Evolutionary conservation across 2,113 vertebrate genomes (phyloP), one percentile per base, ranked within the genome.

Genomic region (Gallinago jamesoni): DNA sequence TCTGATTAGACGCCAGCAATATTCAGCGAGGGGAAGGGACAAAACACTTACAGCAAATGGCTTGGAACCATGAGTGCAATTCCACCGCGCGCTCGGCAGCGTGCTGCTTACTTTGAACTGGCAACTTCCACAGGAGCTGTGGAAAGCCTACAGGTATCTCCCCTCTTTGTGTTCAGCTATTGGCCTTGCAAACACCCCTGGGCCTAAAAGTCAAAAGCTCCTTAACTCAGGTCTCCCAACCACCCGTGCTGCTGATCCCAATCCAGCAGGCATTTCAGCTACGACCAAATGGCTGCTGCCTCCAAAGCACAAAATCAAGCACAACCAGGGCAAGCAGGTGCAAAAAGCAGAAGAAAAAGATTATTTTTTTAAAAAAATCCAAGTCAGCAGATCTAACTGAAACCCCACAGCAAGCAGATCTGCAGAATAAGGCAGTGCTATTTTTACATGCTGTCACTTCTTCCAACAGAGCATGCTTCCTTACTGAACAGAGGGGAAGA

Each of bases 331-430:
- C 83, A 92, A 93, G 66, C 84, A 95, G 87, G 84, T 94, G 93
- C 96, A 96, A 94, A 95, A 95, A 96, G 89, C 93, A 96, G 95
- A 95, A 96, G 89, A 90, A 80, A 95, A 95, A 84, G 17, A 87
- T 68, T 24, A 19, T 17, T 16, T 12, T 35, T 86, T 84, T 93
- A 82, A 85, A 92, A 19, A 66, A 90, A 94, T 69, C n/a, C 47
- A 83, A 91, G 95, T 96, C 96, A 96, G 94, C 94, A 96, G 94
- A 95, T 96, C 86, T 92, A 82, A 85, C 84, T 70, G 96, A 95
- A 96, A 93, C 74, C 74, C 81, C 87, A 89, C 6, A 69, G 89
- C 62, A 84, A 91, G 89, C 94, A 91, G 70, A 92, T 92, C 84
- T 93, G 77, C 93, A 94, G 83, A 92, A 88, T 63, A 87, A 91